Base-by-base conservation (phyloP, 2,113 vertebrate species). In the Calcarius ornatus region DNA sequence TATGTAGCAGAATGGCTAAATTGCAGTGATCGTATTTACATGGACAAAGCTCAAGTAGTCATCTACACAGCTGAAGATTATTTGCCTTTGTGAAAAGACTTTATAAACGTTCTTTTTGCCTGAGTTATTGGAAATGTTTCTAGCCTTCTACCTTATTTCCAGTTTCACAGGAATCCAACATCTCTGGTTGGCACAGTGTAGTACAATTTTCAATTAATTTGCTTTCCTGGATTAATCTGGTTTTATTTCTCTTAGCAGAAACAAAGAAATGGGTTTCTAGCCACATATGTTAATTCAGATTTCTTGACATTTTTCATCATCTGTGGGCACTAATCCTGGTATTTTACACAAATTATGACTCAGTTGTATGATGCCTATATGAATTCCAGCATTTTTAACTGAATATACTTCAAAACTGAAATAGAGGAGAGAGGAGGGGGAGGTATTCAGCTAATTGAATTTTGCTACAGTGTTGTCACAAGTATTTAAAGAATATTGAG, bases 191-290 rank as follows among this genome's bases (percentile, higher is more conserved):
- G 40, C 50, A 87, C 28, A 87, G 5, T 14, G 33, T 30, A 76
- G 33, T 33, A 40, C 5, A 86, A 64, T 78, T 72, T 95, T 87
- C n/a, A 88, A 54, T 53, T 65, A 84, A 85, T 79, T 81, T 76
- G 3, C 11, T 73, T 68, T 68, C 31, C 15, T 54, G 65, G 15
- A 57, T 91, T 89, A 65, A 40, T 64, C 5, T 79, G 69, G 0
- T 64, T 92, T 53, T 57, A 65, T 65, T 89, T 92, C 12, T 75
- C 72, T 86, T 85, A 94, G 28, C 10, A 92, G 83, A 81, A 77
- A 24, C 2, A 53, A 12, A 61, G 80, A 85, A 53, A 20, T 37
- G 2, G 1, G 1, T 90, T 95, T 94, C 42, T 76, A 78, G 28
- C 9, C 70, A 64, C 47, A 66, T 56, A 68, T 53, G 20, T 72